These are phyloP conservation scores for Cladopsammia gracilis DNA, from an alignment of 64 coral and sea anemone genomes.

Conservation along the genomic window DNA sequence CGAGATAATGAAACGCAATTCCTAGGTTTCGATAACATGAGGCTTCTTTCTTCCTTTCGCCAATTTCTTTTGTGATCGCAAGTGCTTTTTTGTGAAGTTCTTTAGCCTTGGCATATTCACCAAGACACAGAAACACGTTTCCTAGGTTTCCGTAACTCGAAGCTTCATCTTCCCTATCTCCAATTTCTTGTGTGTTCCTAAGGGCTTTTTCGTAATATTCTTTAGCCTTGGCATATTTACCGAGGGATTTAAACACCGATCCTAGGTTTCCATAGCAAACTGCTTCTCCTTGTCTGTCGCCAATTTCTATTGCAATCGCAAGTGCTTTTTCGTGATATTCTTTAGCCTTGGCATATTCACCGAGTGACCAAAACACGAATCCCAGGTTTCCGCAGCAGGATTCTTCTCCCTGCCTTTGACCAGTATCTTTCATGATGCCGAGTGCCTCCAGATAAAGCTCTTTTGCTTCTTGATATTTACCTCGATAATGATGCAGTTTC, in stretches of 20 bases:
- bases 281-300: not conserved
- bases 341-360: not conserved
- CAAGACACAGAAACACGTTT: not conserved
- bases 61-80: too few relatives aligned
- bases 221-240: not conserved
- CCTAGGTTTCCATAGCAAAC: not conserved
- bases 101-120: too few relatives aligned
- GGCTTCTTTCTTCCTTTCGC: not conserved
- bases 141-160: not conserved
- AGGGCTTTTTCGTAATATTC: not conserved
- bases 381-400: not conserved
- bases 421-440: not conserved
- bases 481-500: not conserved
- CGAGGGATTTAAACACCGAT: not conserved
- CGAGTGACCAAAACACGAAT: not conserved
- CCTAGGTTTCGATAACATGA: not conserved
- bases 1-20: not conserved
- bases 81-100: too few relatives aligned
- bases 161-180: not conserved
- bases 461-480: not conserved
- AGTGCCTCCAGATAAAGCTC: not conserved
- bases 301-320: not conserved
- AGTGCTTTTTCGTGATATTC: not conserved
- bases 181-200: not conserved
- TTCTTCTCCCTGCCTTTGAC: not conserved